Conservation (phyloP, 2,797 vertebrate genomes). For the Lepus oiostolus region DNA sequence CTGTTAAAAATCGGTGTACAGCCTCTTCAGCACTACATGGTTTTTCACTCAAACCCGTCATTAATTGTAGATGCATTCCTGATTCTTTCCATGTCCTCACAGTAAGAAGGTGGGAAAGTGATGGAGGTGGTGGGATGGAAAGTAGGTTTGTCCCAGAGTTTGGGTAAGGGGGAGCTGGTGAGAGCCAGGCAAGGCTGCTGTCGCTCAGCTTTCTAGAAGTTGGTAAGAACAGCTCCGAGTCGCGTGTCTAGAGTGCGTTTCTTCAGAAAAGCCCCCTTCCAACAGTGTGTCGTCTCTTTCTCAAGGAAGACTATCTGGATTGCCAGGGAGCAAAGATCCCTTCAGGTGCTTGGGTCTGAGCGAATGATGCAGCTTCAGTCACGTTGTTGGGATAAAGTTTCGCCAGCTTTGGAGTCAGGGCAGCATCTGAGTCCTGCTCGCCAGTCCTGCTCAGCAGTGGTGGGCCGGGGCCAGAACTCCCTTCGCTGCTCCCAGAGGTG, state of each 20-base stretch:
- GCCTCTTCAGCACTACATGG: neutral
- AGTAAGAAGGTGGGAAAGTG: neutral
- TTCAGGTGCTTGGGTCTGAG: neutral
- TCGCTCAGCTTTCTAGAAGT: constrained; percentile 23
- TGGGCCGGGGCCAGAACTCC: neutral
- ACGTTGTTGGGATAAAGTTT: neutral
- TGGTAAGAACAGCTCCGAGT: neutral
- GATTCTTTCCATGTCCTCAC: constrained; percentile 3
- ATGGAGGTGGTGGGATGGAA: neutral
- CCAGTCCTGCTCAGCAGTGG: neutral
- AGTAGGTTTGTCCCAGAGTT: neutral
- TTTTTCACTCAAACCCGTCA: neutral
- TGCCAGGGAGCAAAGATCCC: neutral
- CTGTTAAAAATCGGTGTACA: constrained; percentile 28
- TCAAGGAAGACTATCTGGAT: neutral
- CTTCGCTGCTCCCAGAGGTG: neutral
- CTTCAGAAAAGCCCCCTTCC: neutral
- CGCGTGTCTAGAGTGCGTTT: neutral
- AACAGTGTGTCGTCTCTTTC: neutral
- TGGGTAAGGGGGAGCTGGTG: neutral
- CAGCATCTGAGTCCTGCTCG: neutral
- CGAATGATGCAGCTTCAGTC: neutral
- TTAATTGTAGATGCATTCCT: constrained; percentile 21
- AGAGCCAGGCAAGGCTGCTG: constrained; percentile 5
- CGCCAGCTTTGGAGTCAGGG: neutral